Base-by-base conservation (phyloP, 2,888 invertebrate genomes). In the Helobdella robusta region DNA sequence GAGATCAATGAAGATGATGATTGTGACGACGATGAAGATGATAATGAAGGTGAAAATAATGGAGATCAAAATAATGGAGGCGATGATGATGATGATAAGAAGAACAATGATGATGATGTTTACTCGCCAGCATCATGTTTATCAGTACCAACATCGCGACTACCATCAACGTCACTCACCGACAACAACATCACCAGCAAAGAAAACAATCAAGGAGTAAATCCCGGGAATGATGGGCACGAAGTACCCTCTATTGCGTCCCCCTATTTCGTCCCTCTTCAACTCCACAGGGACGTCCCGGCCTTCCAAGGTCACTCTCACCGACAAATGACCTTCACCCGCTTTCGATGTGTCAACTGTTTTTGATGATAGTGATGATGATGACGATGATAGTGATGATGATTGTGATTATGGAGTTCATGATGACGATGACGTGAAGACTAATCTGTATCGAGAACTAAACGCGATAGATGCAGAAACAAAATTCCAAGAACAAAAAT, bases 331-430 rank as follows among this genome's bases (percentile, higher is more conserved):
- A 20, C 61, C 61, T 35, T n/a, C 1, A 28, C 61, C 61, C 46
- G 61, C 61, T 28, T 18, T 36, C 4, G 44, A 44, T 4, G 46
- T 36, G 40, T 61, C 61, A 8, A 61, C 61, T 61, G 61, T n/a
- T n/a, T n/a, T n/a, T n/a, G n/a, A n/a, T n/a, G 2, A 11, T n/a
- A 30, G 59, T 5, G n/a, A 20, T 25, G 25, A 34, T 6, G 20
- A 6, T 59, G 59, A 15, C 20, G 59, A 35, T 32, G 32, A 35
- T 59, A n/a, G 20, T 59, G 25, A 59, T 32, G 32, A 35, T 20
- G 2, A 20, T 6, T 11, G n/a, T 50, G 8, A 20, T 6, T n/a
- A 40, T 40, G n/a, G 44, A 40, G 44, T 40, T 40, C 11, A 40
- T 15, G n/a, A 40, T 15, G 44, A 11, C 23, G 23, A 11, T 34